A percentile compares a stretch with the other conserved stretches of the same genome.
phyloP scores from a whole-genome alignment of 2,797 vertebrate genomes.

The Enoplosus armatus region DNA sequence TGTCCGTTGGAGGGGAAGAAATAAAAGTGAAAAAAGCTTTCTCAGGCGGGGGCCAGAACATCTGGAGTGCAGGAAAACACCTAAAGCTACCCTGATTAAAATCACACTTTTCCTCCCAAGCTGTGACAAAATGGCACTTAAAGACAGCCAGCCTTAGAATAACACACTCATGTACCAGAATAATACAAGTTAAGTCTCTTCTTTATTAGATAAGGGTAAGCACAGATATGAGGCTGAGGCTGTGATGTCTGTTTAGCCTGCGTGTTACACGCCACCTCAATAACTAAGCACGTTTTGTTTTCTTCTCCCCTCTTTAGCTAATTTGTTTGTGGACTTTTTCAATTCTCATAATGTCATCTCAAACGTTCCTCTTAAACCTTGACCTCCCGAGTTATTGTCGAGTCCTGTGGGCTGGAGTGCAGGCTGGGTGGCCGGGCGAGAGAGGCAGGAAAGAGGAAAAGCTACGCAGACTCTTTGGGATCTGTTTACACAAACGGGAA shows the following conservation, averaged over 20 bases:
- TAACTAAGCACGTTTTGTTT: constrained; percentile 63
- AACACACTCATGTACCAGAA: constrained; percentile 77
- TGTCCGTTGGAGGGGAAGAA: constrained; percentile 67
- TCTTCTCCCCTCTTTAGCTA: constrained; percentile 77
- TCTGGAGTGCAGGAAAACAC: constrained; percentile 82
- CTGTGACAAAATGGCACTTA: constrained; percentile 79
- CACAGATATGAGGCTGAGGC: constrained; percentile 65
- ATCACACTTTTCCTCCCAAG: constrained; percentile 77
- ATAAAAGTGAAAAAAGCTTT: constrained; percentile 64
- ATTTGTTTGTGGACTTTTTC: constrained; percentile 94
- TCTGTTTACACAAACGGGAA: constrained; percentile 96
- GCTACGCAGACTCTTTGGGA: constrained; percentile 85
- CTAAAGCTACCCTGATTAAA: constrained; percentile 80
- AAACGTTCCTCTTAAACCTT: constrained; percentile 90
- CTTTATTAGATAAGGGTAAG: constrained; percentile 79
- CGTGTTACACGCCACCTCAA: constrained; percentile 79
- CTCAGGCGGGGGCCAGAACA: constrained; percentile 67
- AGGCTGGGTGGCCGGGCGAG: constrained; percentile 73
- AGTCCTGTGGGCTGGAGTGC: constrained; percentile 80
- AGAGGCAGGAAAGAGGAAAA: constrained; percentile 73
- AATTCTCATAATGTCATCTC: constrained; percentile 91
- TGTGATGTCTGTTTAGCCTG: constrained; percentile 86
- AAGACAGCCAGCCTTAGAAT: constrained; percentile 75
- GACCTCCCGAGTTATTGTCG: constrained; percentile 89
- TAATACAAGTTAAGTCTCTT: constrained; percentile 76